These are phyloP conservation scores for Denticeps clupeoides DNA, from an alignment of 2,797 vertebrate species.

Conservation along the genomic window DNA sequence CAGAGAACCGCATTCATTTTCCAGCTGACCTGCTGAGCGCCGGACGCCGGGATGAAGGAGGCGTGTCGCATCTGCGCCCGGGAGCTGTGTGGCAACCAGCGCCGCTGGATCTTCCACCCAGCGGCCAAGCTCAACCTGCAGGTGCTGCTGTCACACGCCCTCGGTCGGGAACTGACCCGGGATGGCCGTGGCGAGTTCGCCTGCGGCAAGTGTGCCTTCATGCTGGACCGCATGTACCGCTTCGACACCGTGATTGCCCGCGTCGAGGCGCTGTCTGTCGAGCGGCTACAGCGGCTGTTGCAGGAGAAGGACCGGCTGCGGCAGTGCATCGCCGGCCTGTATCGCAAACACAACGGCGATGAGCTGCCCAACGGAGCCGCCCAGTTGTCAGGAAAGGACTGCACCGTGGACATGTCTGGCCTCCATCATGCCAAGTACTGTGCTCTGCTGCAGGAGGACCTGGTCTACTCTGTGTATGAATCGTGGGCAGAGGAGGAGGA, in stretches of 20 bases:
- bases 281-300: slow-evolving; percentile 76
- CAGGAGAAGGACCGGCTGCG: slow-evolving; percentile 81
- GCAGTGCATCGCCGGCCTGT: slow-evolving; percentile 72
- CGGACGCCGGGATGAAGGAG: slow-evolving; percentile 73
- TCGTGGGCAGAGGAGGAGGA: slow-evolving; percentile 75
- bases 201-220: slow-evolving; percentile 94
- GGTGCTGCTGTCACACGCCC: slow-evolving; percentile 83
- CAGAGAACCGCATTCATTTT: neutral
- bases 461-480: slow-evolving; percentile 79
- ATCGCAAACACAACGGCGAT: slow-evolving; percentile 65
- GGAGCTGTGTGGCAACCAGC: slow-evolving; percentile 88
- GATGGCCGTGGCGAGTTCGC: slow-evolving; percentile 85
- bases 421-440: slow-evolving; percentile 72
- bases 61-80: slow-evolving; percentile 81
- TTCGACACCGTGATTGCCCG: slow-evolving; percentile 74
- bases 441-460: slow-evolving; percentile 78
- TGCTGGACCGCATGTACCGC: slow-evolving; percentile 92
- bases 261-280: slow-evolving; percentile 79
- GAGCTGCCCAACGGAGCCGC: slow-evolving; percentile 30
- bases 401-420: slow-evolving; percentile 68
- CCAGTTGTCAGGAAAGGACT: slow-evolving; percentile 30
- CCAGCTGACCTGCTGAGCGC: slow-evolving; percentile 2
- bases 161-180: slow-evolving; percentile 76
- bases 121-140: slow-evolving; percentile 84
- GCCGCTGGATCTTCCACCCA: slow-evolving; percentile 94